These are phyloP conservation scores for Orthosia gothica DNA, from an alignment of 2,888 invertebrate genomes.

Conservation along the genomic window DNA sequence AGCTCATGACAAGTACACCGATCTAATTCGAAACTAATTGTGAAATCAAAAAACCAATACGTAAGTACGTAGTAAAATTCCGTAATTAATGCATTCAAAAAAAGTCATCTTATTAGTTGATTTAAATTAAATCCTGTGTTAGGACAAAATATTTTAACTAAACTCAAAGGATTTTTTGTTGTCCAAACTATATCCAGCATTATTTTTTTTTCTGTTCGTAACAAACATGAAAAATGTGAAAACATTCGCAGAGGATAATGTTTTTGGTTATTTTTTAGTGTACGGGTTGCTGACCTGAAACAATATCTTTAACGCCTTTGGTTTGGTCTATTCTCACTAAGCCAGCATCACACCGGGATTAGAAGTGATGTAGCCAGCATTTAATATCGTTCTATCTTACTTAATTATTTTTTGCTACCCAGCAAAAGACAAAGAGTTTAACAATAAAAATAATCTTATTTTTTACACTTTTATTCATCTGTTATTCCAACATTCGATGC, in stretches of 20 bases:
- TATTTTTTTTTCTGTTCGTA: too few species aligned
- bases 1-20: background rate
- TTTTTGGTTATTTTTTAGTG: slow-evolving; percentile 15
- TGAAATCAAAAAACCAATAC: too few species aligned
- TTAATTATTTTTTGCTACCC: too few species aligned
- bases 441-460: too few species aligned
- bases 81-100: background rate
- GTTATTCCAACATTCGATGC: too few species aligned
- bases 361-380: too few species aligned
- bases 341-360: slow-evolving; percentile 3
- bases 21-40: background rate
- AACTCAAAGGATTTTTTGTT: background rate
- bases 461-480: too few species aligned
- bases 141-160: slow-evolving; percentile 39
- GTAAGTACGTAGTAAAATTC: background rate
- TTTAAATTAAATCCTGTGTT: slow-evolving; percentile 28
- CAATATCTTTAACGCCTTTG: slow-evolving; percentile 19
- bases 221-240: too few species aligned
- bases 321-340: slow-evolving; percentile 8
- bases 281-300: slow-evolving; percentile 16
- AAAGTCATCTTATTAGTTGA: background rate
- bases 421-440: too few species aligned
- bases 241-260: slow-evolving; percentile 5
- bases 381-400: too few species aligned
- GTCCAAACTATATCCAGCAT: background rate